Evolutionary conservation across 37 sponge, comb jelly and placozoan genomes (phyloP).

Genomic region (Mnemiopsis leidyi): DNA sequence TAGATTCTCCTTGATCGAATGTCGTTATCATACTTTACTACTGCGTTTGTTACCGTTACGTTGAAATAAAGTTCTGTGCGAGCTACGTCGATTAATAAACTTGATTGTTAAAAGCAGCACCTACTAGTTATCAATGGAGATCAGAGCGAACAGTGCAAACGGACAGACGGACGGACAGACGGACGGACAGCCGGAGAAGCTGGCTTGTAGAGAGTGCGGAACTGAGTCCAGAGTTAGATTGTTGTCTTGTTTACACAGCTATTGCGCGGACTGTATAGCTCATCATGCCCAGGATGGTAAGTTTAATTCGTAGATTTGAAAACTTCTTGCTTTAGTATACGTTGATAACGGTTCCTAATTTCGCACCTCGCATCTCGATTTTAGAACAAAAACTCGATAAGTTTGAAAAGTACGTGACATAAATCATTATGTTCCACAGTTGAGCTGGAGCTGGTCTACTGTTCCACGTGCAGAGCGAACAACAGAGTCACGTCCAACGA

Average conservation of each 20-base stretch:
- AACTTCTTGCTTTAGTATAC: too few relatives aligned
- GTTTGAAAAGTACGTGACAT: not conserved
- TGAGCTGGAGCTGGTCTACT: not conserved
- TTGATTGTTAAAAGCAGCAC: too few relatives aligned
- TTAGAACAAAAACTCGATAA: too few relatives aligned
- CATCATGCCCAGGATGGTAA: not conserved
- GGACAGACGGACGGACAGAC: not conserved
- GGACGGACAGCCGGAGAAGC: not conserved
- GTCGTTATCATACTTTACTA: too few relatives aligned
- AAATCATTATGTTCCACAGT: not conserved
- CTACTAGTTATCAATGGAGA: too few relatives aligned
- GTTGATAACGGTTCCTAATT: too few relatives aligned
- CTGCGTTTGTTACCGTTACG: too few relatives aligned
- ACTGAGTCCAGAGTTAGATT: not conserved
- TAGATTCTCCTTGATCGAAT: not conserved
- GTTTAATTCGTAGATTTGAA: too few relatives aligned
- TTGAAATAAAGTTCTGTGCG: too few relatives aligned
- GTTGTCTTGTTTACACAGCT: not conserved
- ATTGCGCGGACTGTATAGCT: not conserved
- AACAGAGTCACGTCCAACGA: not conserved
- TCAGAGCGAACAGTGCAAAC: too few relatives aligned
- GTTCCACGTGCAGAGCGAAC: not conserved
- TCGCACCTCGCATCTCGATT: too few relatives aligned
- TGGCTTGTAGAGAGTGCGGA: not conserved
- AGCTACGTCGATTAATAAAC: too few relatives aligned